Evolutionary conservation across 1,140 invertebrate species (phyloP).

Genomic region (Maniola jurtina): DNA sequence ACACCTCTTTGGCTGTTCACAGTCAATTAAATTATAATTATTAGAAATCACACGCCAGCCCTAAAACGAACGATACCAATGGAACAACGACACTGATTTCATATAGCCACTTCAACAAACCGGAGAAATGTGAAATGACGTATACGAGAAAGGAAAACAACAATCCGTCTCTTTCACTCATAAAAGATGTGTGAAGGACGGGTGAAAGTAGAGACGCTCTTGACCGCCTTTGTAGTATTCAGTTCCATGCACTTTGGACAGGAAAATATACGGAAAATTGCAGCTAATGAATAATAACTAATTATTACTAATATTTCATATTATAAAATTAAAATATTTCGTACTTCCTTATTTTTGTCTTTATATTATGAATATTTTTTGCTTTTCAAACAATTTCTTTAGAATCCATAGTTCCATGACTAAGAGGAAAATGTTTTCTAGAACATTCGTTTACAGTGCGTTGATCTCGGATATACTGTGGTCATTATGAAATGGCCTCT

Average conservation of each 20-base stretch:
- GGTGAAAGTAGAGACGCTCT: conserved; percentile 43
- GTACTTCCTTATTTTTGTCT: background rate
- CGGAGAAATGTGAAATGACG: conserved; percentile 70
- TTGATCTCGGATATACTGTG: conserved; percentile 50
- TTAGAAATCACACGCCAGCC: conserved; percentile 52
- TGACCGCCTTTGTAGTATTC: conserved; percentile 66
- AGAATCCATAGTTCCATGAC: background rate
- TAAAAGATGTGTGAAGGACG: conserved; percentile 46
- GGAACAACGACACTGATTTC: conserved; percentile 65
- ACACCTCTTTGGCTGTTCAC: conserved; percentile 50
- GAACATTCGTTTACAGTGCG: conserved; percentile 46
- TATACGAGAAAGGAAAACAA: conserved; percentile 70
- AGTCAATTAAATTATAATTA: conserved; percentile 60
- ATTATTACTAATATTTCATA: background rate
- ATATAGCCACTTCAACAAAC: conserved; percentile 50
- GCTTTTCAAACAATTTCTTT: too few species aligned
- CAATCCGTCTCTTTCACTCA: conserved; percentile 50
- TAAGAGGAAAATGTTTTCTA: conserved; percentile 34
- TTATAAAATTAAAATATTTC: background rate
- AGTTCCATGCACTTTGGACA: conserved; percentile 51
- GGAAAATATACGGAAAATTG: conserved; percentile 1
- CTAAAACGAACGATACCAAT: conserved; percentile 59
- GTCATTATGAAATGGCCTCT: conserved; percentile 30
- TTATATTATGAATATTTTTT: background rate
- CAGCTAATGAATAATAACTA: background rate